These are phyloP conservation scores for Tubulanus polymorphus DNA, from an alignment of 2,888 invertebrate species.

Conservation along the genomic window DNA sequence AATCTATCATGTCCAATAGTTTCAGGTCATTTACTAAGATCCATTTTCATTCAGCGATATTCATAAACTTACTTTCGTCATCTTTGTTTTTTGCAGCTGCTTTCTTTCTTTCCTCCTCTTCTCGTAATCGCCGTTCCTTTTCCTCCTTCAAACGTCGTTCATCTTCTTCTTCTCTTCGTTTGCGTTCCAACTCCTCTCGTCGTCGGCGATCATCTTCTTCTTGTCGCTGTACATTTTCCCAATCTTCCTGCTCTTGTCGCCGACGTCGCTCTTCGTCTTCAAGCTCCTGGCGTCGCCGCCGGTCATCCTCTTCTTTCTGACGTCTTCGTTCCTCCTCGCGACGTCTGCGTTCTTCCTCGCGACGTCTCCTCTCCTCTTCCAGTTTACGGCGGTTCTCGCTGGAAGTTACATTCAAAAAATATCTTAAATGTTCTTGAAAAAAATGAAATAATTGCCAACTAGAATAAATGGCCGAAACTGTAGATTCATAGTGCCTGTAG, in stretches of 20 bases:
- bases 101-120: conserved; percentile 3
- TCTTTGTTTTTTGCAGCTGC: too few species aligned
- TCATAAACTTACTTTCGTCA: too few species aligned
- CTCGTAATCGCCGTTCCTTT: neutral
- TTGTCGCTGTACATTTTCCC: neutral
- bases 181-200: neutral
- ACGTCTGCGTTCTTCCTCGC: conserved; percentile 10
- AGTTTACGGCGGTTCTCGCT: too few species aligned
- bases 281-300: conserved; percentile 17
- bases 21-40: too few species aligned
- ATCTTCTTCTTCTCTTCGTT: conserved; percentile 4
- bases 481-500: too few species aligned
- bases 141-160: neutral
- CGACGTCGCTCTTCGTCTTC: conserved; percentile 11
- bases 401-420: too few species aligned
- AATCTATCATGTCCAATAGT: too few species aligned
- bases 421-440: too few species aligned
- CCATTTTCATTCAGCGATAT: too few species aligned
- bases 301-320: conserved; percentile 21
- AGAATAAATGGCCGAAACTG: too few species aligned
- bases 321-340: conserved; percentile 18
- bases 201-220: conserved; percentile 4
- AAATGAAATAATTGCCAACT: too few species aligned
- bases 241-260: conserved; percentile 7
- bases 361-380: conserved; percentile 12